These are phyloP conservation scores for Ostrea denselamellosa DNA, from an alignment of 1,140 invertebrate species.

Conservation along the genomic window DNA sequence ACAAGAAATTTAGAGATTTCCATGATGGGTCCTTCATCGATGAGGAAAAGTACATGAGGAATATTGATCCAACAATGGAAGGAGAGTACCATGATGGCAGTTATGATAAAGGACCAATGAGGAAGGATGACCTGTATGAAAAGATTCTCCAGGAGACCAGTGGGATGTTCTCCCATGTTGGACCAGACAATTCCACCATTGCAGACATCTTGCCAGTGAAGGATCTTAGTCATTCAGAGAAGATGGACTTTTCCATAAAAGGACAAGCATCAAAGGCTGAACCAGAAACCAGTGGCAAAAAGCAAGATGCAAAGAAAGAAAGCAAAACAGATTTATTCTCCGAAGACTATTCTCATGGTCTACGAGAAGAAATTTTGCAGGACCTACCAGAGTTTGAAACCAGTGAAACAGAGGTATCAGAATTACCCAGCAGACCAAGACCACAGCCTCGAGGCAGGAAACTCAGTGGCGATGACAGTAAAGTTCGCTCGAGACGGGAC, in stretches of 20 bases:
- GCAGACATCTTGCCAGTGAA: conserved; percentile 21
- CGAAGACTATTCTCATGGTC: conserved; percentile 10
- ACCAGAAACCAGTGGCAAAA: neutral
- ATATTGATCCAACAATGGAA: conserved; percentile 60
- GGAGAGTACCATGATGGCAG: conserved; percentile 46
- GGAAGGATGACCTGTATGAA: conserved; percentile 68
- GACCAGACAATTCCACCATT: conserved; percentile 41
- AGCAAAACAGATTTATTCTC: neutral
- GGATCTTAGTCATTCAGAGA: neutral
- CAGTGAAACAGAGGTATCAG: conserved; percentile 44
- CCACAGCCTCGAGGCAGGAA: conserved; percentile 49
- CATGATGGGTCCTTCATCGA: conserved; percentile 5
- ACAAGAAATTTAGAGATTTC: conserved; percentile 43
- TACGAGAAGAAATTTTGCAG: conserved; percentile 46
- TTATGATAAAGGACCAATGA: conserved; percentile 28
- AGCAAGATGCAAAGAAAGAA: neutral
- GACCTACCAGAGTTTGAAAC: conserved; percentile 34
- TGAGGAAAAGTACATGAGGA: conserved; percentile 30
- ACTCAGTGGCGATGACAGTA: conserved; percentile 42
- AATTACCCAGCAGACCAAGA: conserved; percentile 31
- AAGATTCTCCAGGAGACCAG: conserved; percentile 66
- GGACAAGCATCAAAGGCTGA: neutral
- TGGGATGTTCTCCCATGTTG: conserved; percentile 61
- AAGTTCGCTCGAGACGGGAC: neutral
- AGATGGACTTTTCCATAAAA: conserved; percentile 12